phyloP scores from a whole-genome alignment of 2,888 invertebrate genomes.

The Podotricha telesiphe region DNA sequence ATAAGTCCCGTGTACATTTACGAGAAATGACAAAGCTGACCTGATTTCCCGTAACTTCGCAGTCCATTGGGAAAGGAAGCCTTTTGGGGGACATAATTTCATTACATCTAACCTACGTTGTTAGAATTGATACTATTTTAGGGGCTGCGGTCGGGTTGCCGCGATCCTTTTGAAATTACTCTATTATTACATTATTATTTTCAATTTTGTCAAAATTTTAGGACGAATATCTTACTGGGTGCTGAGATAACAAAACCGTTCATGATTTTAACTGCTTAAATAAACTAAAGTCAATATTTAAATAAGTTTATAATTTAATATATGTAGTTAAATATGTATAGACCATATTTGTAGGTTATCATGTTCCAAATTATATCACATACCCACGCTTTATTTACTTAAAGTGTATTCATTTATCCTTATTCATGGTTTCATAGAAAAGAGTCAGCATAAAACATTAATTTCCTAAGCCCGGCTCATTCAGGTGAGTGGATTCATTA shows the following conservation, averaged over 20 bases:
- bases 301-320: too few species aligned
- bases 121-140: slow-evolving; percentile 52
- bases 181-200: slow-evolving; percentile 21
- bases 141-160: slow-evolving; percentile 42
- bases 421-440: slow-evolving; percentile 13
- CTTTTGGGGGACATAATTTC: slow-evolving; percentile 48
- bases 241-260: background rate
- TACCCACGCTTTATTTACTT: background rate
- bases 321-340: too few species aligned
- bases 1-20: slow-evolving; percentile 48
- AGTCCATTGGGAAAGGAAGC: slow-evolving; percentile 45
- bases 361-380: background rate
- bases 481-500: slow-evolving; percentile 72
- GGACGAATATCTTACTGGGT: background rate
- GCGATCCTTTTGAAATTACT: slow-evolving; percentile 21
- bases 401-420: slow-evolving; percentile 16
- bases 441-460: slow-evolving; percentile 66
- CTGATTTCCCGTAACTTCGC: slow-evolving; percentile 49
- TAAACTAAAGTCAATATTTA: too few species aligned
- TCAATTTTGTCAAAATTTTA: slow-evolving; percentile 6
- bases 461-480: slow-evolving; percentile 65
- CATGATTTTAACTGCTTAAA: background rate
- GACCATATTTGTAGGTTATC: background rate
- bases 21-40: slow-evolving; percentile 52
- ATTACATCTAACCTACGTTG: slow-evolving; percentile 46